Percentiles rank a stretch among this genome's conserved stretches.
These are phyloP conservation scores for Pinctada fucata DNA, from an alignment of 2,888 invertebrate genomes.

Conservation along the genomic window DNA sequence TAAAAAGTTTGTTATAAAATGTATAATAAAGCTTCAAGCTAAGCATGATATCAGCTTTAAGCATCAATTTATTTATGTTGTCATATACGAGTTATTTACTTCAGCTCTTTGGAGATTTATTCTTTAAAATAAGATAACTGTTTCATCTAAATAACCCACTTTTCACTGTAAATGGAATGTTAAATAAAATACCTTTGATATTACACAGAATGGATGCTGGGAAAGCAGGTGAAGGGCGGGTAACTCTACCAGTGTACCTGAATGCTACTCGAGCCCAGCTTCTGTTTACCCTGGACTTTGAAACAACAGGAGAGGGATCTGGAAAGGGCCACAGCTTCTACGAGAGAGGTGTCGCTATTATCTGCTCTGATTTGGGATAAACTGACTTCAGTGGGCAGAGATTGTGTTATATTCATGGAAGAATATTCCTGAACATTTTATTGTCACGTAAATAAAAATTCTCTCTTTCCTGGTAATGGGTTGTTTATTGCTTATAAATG, in stretches of 20 bases:
- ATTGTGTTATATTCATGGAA: background rate
- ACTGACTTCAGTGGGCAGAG: slow-evolving; percentile 1
- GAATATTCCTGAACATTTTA: background rate
- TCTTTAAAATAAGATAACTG: no score
- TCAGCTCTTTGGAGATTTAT: no score
- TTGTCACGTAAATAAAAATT: background rate
- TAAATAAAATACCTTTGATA: no score
- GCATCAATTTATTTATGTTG: no score
- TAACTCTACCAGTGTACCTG: slow-evolving; percentile 96
- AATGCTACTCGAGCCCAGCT: slow-evolving; percentile 96
- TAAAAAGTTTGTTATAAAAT: no score
- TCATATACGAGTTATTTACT: no score
- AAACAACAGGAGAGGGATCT: slow-evolving; percentile 89
- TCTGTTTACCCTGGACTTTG: slow-evolving; percentile 95
- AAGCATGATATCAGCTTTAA: no score
- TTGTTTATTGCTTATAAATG: no score
- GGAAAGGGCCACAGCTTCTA: slow-evolving; percentile 95
- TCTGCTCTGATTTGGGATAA: slow-evolving; percentile 85
- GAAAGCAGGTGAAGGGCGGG: slow-evolving; percentile 75
- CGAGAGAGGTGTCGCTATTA: slow-evolving; percentile 97
- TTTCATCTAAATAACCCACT: no score
- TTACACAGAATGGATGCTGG: slow-evolving; percentile 39
- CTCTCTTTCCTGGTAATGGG: background rate
- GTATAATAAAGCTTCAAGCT: no score
- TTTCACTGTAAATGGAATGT: no score